Evolutionary conservation across 2,113 vertebrate genomes (phyloP).

Genomic region (Delphinus delphis): DNA sequence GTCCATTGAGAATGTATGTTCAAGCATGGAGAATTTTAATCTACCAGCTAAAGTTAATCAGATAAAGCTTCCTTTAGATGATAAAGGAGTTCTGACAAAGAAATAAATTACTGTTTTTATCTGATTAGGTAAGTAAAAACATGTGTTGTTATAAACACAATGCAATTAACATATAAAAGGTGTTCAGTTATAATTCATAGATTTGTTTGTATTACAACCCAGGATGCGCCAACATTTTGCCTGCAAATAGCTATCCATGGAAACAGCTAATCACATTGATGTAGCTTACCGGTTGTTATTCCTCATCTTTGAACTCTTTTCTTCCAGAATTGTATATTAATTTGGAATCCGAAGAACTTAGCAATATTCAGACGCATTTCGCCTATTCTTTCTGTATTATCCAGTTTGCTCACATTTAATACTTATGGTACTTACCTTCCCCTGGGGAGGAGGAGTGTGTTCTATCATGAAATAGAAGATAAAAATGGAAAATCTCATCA

Average conservation of each 20-base stretch:
- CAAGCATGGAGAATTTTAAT: constrained; percentile 69
- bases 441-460: background rate
- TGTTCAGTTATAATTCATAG: constrained; percentile 15
- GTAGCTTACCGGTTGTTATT: background rate
- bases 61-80: constrained; percentile 61
- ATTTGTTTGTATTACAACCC: background rate
- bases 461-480: background rate
- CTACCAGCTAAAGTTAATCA: constrained; percentile 58
- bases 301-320: constrained; percentile 26
- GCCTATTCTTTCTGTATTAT: background rate
- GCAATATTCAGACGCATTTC: background rate
- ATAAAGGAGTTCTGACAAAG: constrained; percentile 66
- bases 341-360: background rate
- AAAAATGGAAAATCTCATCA: background rate
- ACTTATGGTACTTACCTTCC: background rate
- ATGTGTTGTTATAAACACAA: constrained; percentile 48
- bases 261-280: background rate
- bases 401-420: background rate
- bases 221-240: background rate
- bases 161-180: constrained; percentile 42
- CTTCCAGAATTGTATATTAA: background rate
- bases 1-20: constrained; percentile 40
- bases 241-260: background rate
- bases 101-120: constrained; percentile 59
- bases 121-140: constrained; percentile 58